Evolutionary conservation across 2,113 vertebrate genomes (phyloP), one percentile per base, ranked within the genome.

Genomic region (Brachirus orientalis): DNA sequence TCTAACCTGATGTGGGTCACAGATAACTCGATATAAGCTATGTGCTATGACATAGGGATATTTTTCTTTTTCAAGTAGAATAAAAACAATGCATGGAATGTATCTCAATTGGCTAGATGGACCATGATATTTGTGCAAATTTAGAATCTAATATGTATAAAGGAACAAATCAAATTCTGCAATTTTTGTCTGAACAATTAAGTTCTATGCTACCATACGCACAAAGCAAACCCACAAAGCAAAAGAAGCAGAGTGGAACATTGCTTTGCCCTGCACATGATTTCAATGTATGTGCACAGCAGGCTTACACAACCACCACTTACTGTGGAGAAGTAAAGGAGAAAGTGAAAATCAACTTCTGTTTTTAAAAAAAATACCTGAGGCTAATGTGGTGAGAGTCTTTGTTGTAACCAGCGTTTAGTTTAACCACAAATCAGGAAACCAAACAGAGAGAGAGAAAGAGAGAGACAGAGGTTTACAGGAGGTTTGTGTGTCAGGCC

Each of bases 401-500:
- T 66, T 35, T 22, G 20, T 17, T 12, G 17, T 7, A 56, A 28
- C 20, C 37, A 41, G 20, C 17, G 40, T 51, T 69, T 18, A 58
- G 36, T 58, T 69, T 37, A 20, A 60, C 47, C 45, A 68, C 35
- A 54, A 14, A 62, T 36, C 11, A 1, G 35, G 10, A 18, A 28
- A 40, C 22, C 38, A 40, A 40, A n/a, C 14, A 22, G 33, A 12
- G 47, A 20, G 20, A 10, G 38, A 6, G 28, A 28, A 6, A 12
- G 47, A 20, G 20, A 10, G 38, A 6, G 28, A 28, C 3, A 28
- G 56, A 37, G 56, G 22, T 35, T 43, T 58, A 18, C 14, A 17
- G 16, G 33, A 28, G 52, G 43, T 28, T 16, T 62, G 47, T 55
- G 51, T 50, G 12, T 64, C n/a, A n/a, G n/a, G n/a, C n/a, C n/a